Evolutionary conservation across 2,113 vertebrate species (phyloP).

Genomic region (Megaptera novaeangliae): DNA sequence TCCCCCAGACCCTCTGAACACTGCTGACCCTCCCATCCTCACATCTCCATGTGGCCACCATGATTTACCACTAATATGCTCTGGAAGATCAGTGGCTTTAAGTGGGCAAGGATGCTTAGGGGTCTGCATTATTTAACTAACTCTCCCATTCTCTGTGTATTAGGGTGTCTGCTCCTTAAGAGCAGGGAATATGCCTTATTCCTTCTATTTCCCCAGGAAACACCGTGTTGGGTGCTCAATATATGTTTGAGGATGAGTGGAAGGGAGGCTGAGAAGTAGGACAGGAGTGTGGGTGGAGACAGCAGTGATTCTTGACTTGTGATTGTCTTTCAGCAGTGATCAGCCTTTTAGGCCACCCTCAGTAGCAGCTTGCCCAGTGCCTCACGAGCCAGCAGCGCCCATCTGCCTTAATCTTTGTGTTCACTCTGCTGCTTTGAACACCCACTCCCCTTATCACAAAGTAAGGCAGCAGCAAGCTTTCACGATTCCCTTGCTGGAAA

Average conservation of each 20-base stretch:
- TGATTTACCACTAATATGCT: background rate
- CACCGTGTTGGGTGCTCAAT: background rate
- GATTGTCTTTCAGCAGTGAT: background rate
- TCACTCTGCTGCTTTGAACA: background rate
- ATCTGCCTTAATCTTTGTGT: background rate
- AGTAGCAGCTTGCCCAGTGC: fast-evolving
- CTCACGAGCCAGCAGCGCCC: background rate
- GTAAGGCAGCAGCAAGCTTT: background rate
- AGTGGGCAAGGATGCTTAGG: background rate
- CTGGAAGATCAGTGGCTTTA: fast-evolving
- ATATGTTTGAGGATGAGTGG: background rate
- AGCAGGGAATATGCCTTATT: background rate
- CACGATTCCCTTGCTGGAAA: background rate
- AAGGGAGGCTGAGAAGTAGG: background rate
- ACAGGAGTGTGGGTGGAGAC: background rate
- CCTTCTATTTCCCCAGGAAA: background rate
- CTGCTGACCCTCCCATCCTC: background rate
- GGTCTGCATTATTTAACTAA: background rate
- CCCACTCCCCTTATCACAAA: background rate
- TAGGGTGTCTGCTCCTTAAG: background rate
- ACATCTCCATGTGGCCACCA: fast-evolving
- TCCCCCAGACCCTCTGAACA: background rate
- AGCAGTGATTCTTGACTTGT: no score
- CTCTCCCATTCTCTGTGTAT: background rate
- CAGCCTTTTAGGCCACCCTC: background rate